Percentiles rank a stretch among this genome's conserved stretches.
These are phyloP conservation scores for Mamestra brassicae DNA, from an alignment of 2,888 invertebrate species.

Conservation along the genomic window DNA sequence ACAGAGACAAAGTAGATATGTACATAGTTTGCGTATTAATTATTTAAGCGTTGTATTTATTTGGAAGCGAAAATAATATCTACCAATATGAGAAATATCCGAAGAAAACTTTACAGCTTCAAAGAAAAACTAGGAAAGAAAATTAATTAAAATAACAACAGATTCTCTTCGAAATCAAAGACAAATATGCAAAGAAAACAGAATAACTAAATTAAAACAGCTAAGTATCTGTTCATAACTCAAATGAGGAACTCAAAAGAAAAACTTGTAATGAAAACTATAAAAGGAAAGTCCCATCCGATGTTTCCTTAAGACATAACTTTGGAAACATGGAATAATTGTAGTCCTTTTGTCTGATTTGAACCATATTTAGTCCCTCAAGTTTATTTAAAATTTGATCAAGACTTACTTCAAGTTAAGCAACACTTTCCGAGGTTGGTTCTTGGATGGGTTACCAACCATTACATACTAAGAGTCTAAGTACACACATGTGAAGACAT, in stretches of 20 bases:
- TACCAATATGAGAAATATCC: no score
- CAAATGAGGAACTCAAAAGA: slow-evolving; percentile 14
- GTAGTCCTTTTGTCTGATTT: background rate
- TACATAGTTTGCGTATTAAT: no score
- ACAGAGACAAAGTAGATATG: no score
- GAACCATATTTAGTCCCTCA: no score
- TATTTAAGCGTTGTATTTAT: no score
- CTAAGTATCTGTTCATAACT: slow-evolving; percentile 32
- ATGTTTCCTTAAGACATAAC: slow-evolving; percentile 1
- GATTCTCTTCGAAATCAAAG: slow-evolving; percentile 13
- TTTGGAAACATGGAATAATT: background rate
- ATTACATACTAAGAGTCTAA: no score
- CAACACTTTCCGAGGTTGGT: no score
- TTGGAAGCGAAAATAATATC: no score
- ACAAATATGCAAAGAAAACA: slow-evolving; percentile 4
- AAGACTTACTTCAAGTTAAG: no score
- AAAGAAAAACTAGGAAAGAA: background rate
- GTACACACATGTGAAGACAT: no score
- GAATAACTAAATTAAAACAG: slow-evolving; percentile 4
- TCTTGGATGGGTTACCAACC: no score
- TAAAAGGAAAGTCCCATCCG: slow-evolving; percentile 22
- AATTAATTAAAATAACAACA: slow-evolving; percentile 35
- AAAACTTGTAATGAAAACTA: slow-evolving; percentile 42
- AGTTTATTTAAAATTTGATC: no score
- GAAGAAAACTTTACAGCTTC: background rate